phyloP scores from a whole-genome alignment of 2,113 vertebrate genomes.

The Strix aluco region DNA sequence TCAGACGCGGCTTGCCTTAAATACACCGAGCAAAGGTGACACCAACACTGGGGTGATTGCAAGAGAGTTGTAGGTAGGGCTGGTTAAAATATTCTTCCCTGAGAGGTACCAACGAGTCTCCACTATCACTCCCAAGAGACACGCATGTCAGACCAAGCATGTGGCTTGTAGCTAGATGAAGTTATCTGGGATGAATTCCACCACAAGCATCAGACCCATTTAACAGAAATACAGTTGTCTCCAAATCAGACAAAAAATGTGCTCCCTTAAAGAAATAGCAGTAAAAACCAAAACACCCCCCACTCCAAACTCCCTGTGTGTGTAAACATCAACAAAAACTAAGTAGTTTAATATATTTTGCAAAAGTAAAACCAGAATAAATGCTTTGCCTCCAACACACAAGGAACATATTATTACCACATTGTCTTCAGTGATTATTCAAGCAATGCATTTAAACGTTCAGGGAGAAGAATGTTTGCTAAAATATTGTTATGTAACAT shows the following conservation, averaged over 20 bases:
- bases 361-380: constrained; percentile 47
- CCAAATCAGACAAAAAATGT: neutral
- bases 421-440: constrained; percentile 62
- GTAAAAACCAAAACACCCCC: neutral
- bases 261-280: neutral
- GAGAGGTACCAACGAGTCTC: neutral
- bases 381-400: constrained; percentile 53
- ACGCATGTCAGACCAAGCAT: neutral
- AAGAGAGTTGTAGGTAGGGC: neutral
- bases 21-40: neutral
- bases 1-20: neutral
- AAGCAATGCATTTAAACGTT: constrained; percentile 56
- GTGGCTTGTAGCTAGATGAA: neutral
- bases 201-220: neutral
- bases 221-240: neutral
- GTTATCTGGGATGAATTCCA: constrained; percentile 16
- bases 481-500: constrained; percentile 61
- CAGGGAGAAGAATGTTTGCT: constrained; percentile 64
- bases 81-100: neutral
- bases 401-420: constrained; percentile 61
- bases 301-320: neutral
- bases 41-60: neutral
- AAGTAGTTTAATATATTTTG: constrained; percentile 19
- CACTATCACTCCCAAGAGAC: neutral
- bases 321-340: constrained; percentile 39